Conservation (phyloP, 1,140 invertebrate genomes). For the Lethocerus indicus region DNA sequence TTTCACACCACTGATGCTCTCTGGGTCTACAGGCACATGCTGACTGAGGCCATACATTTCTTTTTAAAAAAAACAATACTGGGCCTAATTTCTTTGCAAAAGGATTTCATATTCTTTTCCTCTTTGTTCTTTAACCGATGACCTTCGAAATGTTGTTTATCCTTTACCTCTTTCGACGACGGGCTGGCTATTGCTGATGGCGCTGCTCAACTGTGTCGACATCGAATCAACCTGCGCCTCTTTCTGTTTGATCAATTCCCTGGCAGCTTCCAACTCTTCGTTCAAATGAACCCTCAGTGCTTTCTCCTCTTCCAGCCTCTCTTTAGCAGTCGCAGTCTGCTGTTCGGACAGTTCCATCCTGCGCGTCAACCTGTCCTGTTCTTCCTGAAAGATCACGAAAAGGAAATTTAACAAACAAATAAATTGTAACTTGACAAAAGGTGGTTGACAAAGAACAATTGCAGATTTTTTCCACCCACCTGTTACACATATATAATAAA, state of each 20-base stretch:
- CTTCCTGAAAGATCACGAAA: constrained; percentile 27
- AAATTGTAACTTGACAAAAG: background rate
- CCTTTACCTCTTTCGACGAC: constrained; percentile 13
- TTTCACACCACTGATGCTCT: too few species aligned
- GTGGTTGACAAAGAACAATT: background rate
- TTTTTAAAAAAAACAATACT: too few species aligned
- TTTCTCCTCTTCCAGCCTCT: constrained; percentile 49
- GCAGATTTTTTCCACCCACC: background rate
- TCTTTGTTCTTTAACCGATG: too few species aligned
- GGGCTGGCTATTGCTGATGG: constrained; percentile 11
- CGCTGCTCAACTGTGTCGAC: constrained; percentile 29
- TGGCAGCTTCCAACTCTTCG: constrained; percentile 36
- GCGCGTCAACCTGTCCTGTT: constrained; percentile 55
- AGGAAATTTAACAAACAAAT: background rate
- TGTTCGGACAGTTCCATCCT: constrained; percentile 43
- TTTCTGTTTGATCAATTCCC: constrained; percentile 38
- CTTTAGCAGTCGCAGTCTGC: constrained; percentile 39
- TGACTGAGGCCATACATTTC: too few species aligned
- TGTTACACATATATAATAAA: background rate
- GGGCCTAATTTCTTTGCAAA: too few species aligned
- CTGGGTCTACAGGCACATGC: too few species aligned
- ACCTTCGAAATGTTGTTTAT: too few species aligned
- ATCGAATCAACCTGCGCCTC: constrained; percentile 45
- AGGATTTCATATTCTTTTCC: too few species aligned
- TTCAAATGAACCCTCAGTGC: constrained; percentile 38